These are phyloP conservation scores for Xylophagus ater DNA, from an alignment of 2,888 invertebrate genomes.

Conservation along the genomic window DNA sequence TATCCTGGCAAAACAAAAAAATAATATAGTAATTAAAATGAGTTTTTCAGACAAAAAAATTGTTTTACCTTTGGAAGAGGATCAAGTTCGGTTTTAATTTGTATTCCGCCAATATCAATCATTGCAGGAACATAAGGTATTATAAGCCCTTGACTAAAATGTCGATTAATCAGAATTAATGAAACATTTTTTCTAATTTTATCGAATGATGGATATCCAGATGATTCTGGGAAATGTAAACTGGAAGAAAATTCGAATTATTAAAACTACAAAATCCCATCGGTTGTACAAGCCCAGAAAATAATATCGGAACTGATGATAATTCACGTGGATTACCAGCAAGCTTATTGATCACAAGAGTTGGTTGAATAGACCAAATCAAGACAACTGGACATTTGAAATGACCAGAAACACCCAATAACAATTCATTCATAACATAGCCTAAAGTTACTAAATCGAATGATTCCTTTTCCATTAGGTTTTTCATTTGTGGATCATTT, in stretches of 20 bases:
- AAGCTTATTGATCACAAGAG: conserved; percentile 24
- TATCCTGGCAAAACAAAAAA: conserved; percentile 27
- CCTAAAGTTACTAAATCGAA: conserved; percentile 31
- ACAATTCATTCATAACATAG: conserved; percentile 28
- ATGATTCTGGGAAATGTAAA: too few relatives aligned
- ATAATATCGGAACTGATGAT: conserved; percentile 23
- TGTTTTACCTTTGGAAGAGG: conserved; percentile 28
- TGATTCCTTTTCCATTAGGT: conserved; percentile 18
- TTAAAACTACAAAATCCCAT: too few relatives aligned
- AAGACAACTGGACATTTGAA: conserved; percentile 28
- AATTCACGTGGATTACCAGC: conserved; percentile 28
- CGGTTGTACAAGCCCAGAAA: conserved; percentile 15
- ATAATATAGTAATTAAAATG: too few relatives aligned
- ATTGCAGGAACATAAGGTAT: conserved; percentile 31
- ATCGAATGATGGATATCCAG: conserved; percentile 23
- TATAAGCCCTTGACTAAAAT: conserved; percentile 31
- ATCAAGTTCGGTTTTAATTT: conserved; percentile 28
- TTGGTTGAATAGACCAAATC: conserved; percentile 24
- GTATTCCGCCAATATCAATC: conserved; percentile 36
- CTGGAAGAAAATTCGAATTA: too few relatives aligned
- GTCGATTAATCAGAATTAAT: too few relatives aligned
- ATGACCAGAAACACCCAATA: conserved; percentile 30
- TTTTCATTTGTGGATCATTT: too few relatives aligned
- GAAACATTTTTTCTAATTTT: conserved; percentile 27
- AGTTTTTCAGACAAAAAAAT: too few relatives aligned